A percentile compares a stretch with the other conserved stretches of the same genome.
phyloP scores from a whole-genome alignment of 1,140 invertebrate species.

The Brachionus rubens region DNA sequence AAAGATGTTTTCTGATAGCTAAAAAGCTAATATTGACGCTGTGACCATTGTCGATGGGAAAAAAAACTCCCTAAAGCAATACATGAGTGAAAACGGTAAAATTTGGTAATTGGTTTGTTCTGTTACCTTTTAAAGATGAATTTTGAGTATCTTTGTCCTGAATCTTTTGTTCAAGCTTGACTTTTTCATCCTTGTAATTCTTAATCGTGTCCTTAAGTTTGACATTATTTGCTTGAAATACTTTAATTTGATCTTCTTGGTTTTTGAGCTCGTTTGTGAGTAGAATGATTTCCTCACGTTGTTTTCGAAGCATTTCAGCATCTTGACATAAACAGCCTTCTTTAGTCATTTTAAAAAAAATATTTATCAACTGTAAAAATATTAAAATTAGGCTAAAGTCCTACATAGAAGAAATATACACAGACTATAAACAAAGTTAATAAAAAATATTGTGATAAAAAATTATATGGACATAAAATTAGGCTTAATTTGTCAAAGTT shows the following conservation, averaged over 20 bases:
- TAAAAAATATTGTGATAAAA: no score
- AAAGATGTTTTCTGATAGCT: no score
- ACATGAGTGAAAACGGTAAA: no score
- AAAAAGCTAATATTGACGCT: no score
- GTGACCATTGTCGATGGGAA: no score
- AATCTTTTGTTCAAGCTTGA: background rate
- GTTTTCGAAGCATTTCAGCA: conserved; percentile 21
- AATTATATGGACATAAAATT: conserved; percentile 13
- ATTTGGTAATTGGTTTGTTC: background rate
- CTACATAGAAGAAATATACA: no score
- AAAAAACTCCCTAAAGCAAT: no score
- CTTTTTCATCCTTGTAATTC: background rate
- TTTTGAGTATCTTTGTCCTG: background rate
- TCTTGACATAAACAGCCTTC: conserved; percentile 8
- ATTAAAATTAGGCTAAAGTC: no score
- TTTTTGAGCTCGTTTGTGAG: conserved; percentile 25
- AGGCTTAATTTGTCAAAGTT: background rate
- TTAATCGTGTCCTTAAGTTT: conserved; percentile 8
- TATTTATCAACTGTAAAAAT: no score
- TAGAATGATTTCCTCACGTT: conserved; percentile 29
- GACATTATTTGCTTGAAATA: conserved; percentile 7
- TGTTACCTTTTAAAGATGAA: background rate
- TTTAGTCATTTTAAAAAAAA: no score
- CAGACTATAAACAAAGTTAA: no score
- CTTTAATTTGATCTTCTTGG: conserved; percentile 14